Conservation (phyloP, 2,888 invertebrate species). For the Pammene fasciana region DNA sequence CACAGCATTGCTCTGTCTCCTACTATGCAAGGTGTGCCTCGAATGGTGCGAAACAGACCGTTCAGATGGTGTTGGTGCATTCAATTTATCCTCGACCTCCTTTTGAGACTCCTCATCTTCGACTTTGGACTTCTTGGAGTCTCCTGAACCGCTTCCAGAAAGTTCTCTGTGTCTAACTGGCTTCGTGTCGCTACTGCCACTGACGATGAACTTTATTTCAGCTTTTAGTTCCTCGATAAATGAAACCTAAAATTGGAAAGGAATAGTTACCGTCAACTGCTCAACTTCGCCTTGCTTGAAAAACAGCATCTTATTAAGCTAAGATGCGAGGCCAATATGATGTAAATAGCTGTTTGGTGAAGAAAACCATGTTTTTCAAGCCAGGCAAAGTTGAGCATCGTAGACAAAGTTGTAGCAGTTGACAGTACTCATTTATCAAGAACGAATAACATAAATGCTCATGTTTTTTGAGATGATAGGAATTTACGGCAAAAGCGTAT, state of each 20-base stretch:
- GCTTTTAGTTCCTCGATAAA: slow-evolving; percentile 86
- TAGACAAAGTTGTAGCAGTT: no score
- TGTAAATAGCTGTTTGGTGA: no score
- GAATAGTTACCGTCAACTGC: no score
- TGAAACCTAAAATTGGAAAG: slow-evolving; percentile 77
- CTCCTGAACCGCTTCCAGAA: slow-evolving; percentile 63
- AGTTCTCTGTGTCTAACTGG: slow-evolving; percentile 83
- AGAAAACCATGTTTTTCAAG: no score
- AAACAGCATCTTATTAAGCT: no score
- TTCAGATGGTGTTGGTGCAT: slow-evolving; percentile 67
- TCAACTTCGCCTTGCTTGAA: no score
- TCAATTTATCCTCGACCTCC: slow-evolving; percentile 51
- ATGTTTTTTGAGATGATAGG: no score
- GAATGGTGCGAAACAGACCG: slow-evolving; percentile 69
- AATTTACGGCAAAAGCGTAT: no score
- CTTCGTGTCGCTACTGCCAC: slow-evolving; percentile 88
- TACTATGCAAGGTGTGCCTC: slow-evolving; percentile 68
- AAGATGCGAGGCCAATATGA: no score
- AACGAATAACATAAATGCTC: no score
- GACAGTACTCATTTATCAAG: no score
- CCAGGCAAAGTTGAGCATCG: no score
- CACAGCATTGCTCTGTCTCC: slow-evolving; percentile 72
- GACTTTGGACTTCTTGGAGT: slow-evolving; percentile 58
- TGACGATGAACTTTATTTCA: slow-evolving; percentile 88
- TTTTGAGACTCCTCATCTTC: slow-evolving; percentile 54